phyloP scores from a whole-genome alignment of 1,140 invertebrate species.

The Calosoma granatense region DNA sequence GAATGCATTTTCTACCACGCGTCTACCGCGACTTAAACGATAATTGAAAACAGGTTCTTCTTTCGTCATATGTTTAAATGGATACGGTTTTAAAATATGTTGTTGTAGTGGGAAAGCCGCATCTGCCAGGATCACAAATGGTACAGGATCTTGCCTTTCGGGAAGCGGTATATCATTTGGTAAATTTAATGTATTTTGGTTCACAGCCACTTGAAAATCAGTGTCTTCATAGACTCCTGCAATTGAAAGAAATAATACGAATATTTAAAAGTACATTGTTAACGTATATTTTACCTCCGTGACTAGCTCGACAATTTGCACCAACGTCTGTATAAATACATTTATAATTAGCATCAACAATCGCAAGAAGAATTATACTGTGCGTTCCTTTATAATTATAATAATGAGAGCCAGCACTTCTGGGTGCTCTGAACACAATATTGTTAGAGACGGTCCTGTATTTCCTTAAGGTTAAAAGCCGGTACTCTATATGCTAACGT shows the following conservation, averaged over 20 bases:
- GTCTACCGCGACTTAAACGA: constrained; percentile 21
- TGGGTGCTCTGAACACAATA: neutral
- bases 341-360: constrained; percentile 19
- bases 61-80: constrained; percentile 19
- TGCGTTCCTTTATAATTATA: neutral
- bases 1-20: constrained; percentile 19
- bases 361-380: constrained; percentile 16
- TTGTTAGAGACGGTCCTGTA: neutral
- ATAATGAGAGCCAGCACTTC: neutral
- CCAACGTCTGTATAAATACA: constrained; percentile 18
- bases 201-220: constrained; percentile 5
- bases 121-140: constrained; percentile 23
- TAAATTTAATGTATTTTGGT: constrained; percentile 14
- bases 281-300: neutral
- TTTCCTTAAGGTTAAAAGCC: too few species aligned
- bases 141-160: constrained; percentile 15
- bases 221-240: neutral
- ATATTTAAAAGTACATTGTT: neutral
- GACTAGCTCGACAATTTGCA: neutral
- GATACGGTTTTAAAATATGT: constrained; percentile 33
- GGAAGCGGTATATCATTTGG: constrained; percentile 13
- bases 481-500: too few species aligned
- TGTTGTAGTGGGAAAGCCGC: constrained; percentile 22
- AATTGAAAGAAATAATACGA: neutral
- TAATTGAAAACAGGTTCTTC: constrained; percentile 28